Evolutionary conservation across 2,797 vertebrate genomes (phyloP).

Genomic region (Coregonus ussuriensis): DNA sequence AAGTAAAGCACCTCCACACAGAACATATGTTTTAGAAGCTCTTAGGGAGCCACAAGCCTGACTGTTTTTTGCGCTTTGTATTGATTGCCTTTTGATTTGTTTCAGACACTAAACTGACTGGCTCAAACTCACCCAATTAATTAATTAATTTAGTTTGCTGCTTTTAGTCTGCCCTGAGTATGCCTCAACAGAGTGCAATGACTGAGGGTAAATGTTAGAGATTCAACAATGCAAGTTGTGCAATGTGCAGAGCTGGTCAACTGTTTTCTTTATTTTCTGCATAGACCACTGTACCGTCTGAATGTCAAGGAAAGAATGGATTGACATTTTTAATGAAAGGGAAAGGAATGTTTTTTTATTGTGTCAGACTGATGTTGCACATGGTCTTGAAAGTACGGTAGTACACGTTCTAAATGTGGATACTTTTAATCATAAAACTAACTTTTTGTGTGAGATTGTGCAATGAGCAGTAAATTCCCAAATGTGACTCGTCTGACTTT

Average conservation of each 20-base stretch:
- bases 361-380: not conserved
- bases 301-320: not conserved
- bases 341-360: not conserved
- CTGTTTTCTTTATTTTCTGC: constrained; percentile 3
- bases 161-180: constrained; percentile 27
- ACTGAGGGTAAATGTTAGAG: not conserved
- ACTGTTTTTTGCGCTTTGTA: constrained; percentile 8
- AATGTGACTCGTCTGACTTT: not conserved
- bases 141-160: constrained; percentile 11
- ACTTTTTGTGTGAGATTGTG: not conserved
- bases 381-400: not conserved
- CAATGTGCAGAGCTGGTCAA: not conserved
- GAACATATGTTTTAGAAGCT: constrained; percentile 1
- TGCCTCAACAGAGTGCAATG: constrained; percentile 21
- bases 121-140: not conserved
- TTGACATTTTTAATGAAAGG: not conserved
- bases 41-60: constrained; percentile 16
- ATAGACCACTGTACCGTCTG: not conserved
- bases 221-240: too few species aligned
- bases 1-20: not conserved
- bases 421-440: not conserved
- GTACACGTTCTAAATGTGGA: not conserved
- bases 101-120: constrained; percentile 1
- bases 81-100: constrained; percentile 26
- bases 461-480: not conserved